Base-by-base conservation (phyloP, 2,888 invertebrate genomes). In the Diarsia mendica region DNA sequence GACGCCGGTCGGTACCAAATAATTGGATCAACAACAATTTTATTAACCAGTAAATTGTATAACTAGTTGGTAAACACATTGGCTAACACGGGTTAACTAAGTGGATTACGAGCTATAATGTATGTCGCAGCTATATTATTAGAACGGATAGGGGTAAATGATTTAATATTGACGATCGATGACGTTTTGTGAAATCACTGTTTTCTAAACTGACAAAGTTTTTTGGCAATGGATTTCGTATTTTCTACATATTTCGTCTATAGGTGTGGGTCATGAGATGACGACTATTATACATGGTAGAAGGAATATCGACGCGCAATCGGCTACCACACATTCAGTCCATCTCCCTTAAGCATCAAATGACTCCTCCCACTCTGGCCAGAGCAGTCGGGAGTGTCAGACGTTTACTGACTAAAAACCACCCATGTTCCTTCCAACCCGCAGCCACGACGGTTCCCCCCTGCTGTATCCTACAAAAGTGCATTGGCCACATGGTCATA, bases 21-120 rank as follows among this genome's bases (percentile, higher is more conserved):
- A 86, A 86, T 84, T 82, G 69, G 68, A 80, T 88, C 73, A 84
- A 66, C 74, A 74, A 80, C 75, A 77, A 84, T 88, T 85, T 88
- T 86, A 85, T 88, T 84, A 80, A 75, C 79, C 71, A 72, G 74
- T 83, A 75, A 85, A 87, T 84, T 88, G 86, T 87, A 82, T 83
- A 88, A 88, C 86, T 84, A 75, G 71, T 86, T 74, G 66, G 66
- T 82, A 84, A 85, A 87, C 86, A 85, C 58, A 86, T 81, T 46
- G 67, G 67, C 78, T 84, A 84, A 86, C 77, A 77, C 68, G 75
- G 70, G 79, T 80, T 82, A 80, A 76, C 70, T 84, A 78, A 84
- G 61, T 86, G 66, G 78, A 81, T 85, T 81, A 84, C 66, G 67
- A 28, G 44, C 23, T 67, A 28, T 55, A 58, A 39, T 77, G 75